A percentile compares a stretch with the other conserved stretches of the same genome.
Evolutionary conservation across 2,113 vertebrate genomes (phyloP).

Genomic region (Calyptommatus sinebrachiatus): DNA sequence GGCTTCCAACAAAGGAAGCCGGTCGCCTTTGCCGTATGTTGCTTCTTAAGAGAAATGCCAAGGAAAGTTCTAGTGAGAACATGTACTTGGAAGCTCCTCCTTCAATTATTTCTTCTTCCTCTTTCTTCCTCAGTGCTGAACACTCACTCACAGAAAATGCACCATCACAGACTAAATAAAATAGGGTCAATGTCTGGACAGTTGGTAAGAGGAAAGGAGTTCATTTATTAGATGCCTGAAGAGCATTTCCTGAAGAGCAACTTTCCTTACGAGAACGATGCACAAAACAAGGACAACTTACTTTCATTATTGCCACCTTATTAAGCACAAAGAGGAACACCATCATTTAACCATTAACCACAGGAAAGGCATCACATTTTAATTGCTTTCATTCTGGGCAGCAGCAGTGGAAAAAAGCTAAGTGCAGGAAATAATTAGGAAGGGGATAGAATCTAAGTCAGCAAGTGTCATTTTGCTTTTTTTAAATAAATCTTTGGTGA

Average conservation of each 20-base stretch:
- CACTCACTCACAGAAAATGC: not conserved
- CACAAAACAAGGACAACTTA: not conserved
- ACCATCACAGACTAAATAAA: not conserved
- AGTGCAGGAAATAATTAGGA: too few species aligned
- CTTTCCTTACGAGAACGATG: not conserved
- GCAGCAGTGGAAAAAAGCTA: too few species aligned
- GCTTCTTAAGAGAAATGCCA: not conserved
- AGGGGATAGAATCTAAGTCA: too few species aligned
- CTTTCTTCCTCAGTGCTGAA: not conserved
- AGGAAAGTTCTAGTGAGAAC: not conserved
- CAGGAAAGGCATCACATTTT: not conserved
- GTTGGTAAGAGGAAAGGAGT: constrained; percentile 3
- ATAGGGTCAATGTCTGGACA: constrained; percentile 5
- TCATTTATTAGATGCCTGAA: constrained; percentile 6
- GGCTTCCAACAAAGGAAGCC: not conserved
- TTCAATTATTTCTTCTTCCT: not conserved
- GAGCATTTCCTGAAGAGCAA: not conserved
- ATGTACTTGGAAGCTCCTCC: not conserved
- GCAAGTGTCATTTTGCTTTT: too few species aligned
- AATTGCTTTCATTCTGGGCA: not conserved
- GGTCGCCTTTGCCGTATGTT: not conserved
- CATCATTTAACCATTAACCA: too few species aligned
- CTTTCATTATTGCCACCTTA: not conserved
- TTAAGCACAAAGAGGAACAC: not conserved
- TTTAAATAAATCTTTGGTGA: too few species aligned